Base-by-base conservation (phyloP, 2,113 vertebrate species). In the Dasyurus viverrinus region DNA sequence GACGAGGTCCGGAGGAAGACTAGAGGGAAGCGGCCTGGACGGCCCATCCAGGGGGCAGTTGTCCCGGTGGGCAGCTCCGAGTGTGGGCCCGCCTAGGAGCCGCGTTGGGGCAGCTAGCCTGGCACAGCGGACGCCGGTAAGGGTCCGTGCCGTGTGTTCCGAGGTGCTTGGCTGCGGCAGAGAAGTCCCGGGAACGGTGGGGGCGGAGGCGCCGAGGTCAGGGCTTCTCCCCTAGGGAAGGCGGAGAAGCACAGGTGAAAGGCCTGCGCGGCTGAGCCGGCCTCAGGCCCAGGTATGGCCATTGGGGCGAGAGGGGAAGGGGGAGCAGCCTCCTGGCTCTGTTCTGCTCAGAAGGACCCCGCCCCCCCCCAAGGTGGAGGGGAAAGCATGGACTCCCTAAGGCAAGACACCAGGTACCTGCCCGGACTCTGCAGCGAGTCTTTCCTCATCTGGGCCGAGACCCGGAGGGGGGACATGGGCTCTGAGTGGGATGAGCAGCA, bases 141-240 rank as follows among this genome's bases (percentile, higher is more conserved):
- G 99, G 99, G 0, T 98, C 94, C 0, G 98, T 98, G 1, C 99
- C 99, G 5, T 99, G 99, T 2, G 99, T 99, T 92, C 99, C 98
- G 94, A 99, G 99, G 97, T 99, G 99, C 97, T 99, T 99, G 98
- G 99, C 99, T 98, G 99, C 99, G 96, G 99, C 99, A 0, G 99
- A 99, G 97, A 99, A 99, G 97, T 99, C 99, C 47, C 99, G 97
- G 11, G 99, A 99, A n/a, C 99, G 98, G 96, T 99, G 99, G 54
- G 98, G 98, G 92, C 99, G 99, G 90, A 99, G 97, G n/a, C 98
- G 98, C 94, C 99, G 99, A 98, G 99, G 98, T 2, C 99, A 99
- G 0, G 99, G 99, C 95, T 99, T 99, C 98, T 99, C 99, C 55
- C 99, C 99, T 99, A 95, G 26, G 48, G 91, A 5, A 8, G 54